A percentile compares a stretch with the other conserved stretches of the same genome.
These are phyloP conservation scores for Nowickia ferox DNA, from an alignment of 2,888 invertebrate genomes.

Conservation along the genomic window DNA sequence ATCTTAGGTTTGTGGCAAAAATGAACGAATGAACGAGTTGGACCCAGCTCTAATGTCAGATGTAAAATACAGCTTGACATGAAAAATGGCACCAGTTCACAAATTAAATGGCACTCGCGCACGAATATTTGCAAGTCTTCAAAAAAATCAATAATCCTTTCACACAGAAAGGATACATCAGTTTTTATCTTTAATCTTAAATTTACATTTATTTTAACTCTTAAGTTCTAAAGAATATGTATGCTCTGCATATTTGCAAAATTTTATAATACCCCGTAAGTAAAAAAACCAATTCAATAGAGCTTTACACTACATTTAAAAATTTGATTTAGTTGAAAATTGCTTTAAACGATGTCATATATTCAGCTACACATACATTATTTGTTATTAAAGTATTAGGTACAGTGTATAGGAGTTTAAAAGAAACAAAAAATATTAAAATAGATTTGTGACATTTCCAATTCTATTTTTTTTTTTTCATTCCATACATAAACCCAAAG, in stretches of 20 bases:
- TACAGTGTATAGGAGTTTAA: neutral
- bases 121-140: no score
- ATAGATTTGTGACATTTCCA: slow-evolving; percentile 67
- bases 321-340: slow-evolving; percentile 15
- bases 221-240: neutral
- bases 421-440: neutral
- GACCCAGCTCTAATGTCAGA: no score
- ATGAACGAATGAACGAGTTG: no score
- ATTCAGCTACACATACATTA: slow-evolving; percentile 6
- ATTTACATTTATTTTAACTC: neutral
- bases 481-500: slow-evolving; percentile 19
- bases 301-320: slow-evolving; percentile 58
- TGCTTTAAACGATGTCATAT: slow-evolving; percentile 3
- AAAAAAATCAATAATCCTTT: no score
- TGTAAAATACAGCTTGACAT: no score
- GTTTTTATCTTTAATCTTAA: no score
- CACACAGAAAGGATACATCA: no score
- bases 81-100: no score
- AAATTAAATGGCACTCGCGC: no score
- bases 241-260: slow-evolving; percentile 1
- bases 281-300: slow-evolving; percentile 36
- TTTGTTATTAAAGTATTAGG: neutral
- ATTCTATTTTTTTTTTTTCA: slow-evolving; percentile 20
- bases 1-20: no score
- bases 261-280: neutral